Evolutionary conservation across 2,797 vertebrate genomes (phyloP).

Genomic region (Graptemys geographica): DNA sequence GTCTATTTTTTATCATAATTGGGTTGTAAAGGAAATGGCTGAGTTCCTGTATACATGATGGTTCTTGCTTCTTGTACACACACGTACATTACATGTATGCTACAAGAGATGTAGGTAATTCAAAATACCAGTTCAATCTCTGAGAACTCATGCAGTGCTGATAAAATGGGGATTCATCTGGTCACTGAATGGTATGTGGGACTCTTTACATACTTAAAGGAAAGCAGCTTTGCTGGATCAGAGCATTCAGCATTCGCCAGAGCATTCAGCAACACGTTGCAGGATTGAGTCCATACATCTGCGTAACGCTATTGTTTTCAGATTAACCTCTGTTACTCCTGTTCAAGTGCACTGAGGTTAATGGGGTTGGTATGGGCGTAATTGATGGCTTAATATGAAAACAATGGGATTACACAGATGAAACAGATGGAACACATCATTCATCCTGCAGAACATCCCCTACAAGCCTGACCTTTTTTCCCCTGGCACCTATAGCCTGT

Average conservation of each 20-base stretch:
- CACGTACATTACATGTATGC: neutral
- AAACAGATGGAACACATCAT: neutral
- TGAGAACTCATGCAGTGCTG: neutral
- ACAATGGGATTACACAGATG: neutral
- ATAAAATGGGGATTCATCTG: neutral
- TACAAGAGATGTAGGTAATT: neutral
- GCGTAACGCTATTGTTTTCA: neutral
- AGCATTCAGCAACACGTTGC: neutral
- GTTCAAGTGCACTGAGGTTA: neutral
- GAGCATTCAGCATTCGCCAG: neutral
- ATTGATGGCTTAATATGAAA: neutral
- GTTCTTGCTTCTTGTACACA: neutral
- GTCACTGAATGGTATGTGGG: neutral
- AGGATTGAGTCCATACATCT: neutral
- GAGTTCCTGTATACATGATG: neutral
- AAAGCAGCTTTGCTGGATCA: neutral
- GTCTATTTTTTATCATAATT: neutral
- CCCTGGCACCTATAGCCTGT: neutral
- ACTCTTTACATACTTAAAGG: neutral
- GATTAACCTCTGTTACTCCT: neutral
- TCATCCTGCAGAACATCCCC: neutral
- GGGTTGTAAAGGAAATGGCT: neutral
- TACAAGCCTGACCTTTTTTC: neutral
- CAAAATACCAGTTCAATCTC: neutral
- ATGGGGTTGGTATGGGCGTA: neutral